Percentiles rank a stretch among this genome's conserved stretches.
Conservation (phyloP, 2,888 invertebrate species). For the Stegana nigrithorax region DNA sequence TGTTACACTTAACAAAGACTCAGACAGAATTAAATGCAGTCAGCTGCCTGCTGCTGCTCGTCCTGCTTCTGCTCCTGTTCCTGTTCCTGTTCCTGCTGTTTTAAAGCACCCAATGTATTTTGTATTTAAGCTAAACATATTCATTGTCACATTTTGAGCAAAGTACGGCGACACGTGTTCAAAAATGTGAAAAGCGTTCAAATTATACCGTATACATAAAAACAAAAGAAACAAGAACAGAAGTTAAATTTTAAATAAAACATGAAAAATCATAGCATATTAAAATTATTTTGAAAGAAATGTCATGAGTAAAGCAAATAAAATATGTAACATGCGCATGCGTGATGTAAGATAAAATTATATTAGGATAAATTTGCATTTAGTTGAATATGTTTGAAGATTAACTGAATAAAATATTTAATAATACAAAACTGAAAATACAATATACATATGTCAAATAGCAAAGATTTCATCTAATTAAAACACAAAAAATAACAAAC, state of each 20-base stretch:
- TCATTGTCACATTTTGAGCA: not conserved
- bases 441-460: no score
- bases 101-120: no score
- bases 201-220: slow-evolving; percentile 1
- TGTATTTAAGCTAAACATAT: not conserved
- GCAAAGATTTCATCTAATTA: no score
- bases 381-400: not conserved
- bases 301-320: slow-evolving; percentile 49
- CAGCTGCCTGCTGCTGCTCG: slow-evolving; percentile 9
- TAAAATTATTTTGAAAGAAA: not conserved
- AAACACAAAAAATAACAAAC: not conserved
- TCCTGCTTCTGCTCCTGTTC: slow-evolving; percentile 23
- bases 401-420: not conserved
- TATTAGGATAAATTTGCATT: slow-evolving; percentile 59
- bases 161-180: no score
- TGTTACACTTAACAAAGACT: slow-evolving; percentile 39
- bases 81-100: no score
- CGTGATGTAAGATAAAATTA: slow-evolving; percentile 70
- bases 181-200: not conserved
- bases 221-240: not conserved
- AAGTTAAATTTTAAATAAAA: not conserved
- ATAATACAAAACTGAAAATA: no score
- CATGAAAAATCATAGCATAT: not conserved
- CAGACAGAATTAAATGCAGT: slow-evolving; percentile 1
- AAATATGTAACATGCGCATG: slow-evolving; percentile 69